A percentile compares a stretch with the other conserved stretches of the same genome.
These are phyloP conservation scores for Takifugu ocellatus DNA, from an alignment of 2,797 vertebrate genomes.

Conservation along the genomic window DNA sequence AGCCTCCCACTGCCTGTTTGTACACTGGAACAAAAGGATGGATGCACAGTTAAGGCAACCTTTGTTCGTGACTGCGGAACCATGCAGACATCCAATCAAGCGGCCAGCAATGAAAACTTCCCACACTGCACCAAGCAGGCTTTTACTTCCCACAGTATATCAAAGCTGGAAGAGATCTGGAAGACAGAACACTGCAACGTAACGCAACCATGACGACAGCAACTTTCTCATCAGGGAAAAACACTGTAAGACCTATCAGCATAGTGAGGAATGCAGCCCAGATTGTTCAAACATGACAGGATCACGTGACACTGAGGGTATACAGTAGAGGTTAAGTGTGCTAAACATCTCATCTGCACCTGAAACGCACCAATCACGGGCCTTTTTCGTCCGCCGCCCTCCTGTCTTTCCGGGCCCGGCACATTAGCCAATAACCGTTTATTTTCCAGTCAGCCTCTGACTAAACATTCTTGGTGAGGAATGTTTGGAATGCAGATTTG, in stretches of 20 bases:
- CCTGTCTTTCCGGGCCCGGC: constrained; percentile 15
- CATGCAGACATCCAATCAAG: constrained; percentile 73
- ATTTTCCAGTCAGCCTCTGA: constrained; percentile 52
- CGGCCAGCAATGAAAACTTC: constrained; percentile 46
- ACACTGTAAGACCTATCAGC: background rate
- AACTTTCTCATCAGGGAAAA: constrained; percentile 1
- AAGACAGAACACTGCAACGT: constrained; percentile 12
- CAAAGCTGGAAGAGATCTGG: constrained; percentile 38
- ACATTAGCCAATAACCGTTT: constrained; percentile 40
- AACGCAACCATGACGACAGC: background rate
- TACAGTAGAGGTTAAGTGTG: constrained; percentile 57
- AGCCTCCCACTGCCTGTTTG: constrained; percentile 55
- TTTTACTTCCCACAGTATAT: constrained; percentile 52
- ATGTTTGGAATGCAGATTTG: constrained; percentile 71
- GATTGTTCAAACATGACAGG: constrained; percentile 20
- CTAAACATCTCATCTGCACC: constrained; percentile 48
- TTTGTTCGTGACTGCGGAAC: constrained; percentile 79
- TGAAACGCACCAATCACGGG: constrained; percentile 35
- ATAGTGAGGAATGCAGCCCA: constrained; percentile 7
- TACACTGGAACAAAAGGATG: constrained; percentile 70
- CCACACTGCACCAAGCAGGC: constrained; percentile 55
- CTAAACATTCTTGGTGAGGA: constrained; percentile 69
- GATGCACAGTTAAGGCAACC: constrained; percentile 73
- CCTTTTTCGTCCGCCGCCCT: constrained; percentile 9
- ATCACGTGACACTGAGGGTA: constrained; percentile 38